phyloP scores from a whole-genome alignment of 2,888 invertebrate species.

The Steinernema hermaphroditum region DNA sequence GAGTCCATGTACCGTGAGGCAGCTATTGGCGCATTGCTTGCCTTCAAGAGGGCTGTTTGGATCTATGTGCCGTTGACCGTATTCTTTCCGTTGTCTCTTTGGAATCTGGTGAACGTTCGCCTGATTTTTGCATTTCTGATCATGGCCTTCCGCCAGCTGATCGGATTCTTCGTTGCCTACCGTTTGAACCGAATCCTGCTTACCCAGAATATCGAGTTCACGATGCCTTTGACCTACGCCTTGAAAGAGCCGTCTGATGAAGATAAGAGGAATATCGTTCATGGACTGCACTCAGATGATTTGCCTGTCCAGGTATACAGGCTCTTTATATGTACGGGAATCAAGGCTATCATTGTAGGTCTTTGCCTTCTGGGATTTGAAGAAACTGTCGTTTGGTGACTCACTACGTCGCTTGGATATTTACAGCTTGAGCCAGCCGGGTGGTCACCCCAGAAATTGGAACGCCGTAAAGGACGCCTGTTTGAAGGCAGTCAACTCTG shows the following conservation, averaged over 20 bases:
- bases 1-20: neutral
- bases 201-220: conserved; percentile 7
- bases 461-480: conserved; percentile 28
- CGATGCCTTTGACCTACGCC: conserved; percentile 5
- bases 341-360: neutral
- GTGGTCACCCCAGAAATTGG: conserved; percentile 33
- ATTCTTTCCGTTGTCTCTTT: neutral
- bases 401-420: neutral
- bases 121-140: neutral
- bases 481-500: neutral
- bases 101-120: neutral
- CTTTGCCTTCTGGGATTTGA: conserved; percentile 9
- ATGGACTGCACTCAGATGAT: neutral
- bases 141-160: conserved; percentile 15
- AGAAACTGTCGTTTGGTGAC: neutral
- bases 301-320: neutral
- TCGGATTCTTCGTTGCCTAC: conserved; percentile 8
- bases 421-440: conserved; percentile 33
- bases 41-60: conserved; percentile 13
- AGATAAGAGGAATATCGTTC: neutral
- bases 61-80: neutral
- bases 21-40: neutral
- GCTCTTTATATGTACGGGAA: too few relatives aligned
- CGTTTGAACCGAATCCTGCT: conserved; percentile 8
- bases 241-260: conserved; percentile 10